These are phyloP conservation scores for Copsychus sechellarum DNA, from an alignment of 2,113 vertebrate genomes.

Conservation along the genomic window DNA sequence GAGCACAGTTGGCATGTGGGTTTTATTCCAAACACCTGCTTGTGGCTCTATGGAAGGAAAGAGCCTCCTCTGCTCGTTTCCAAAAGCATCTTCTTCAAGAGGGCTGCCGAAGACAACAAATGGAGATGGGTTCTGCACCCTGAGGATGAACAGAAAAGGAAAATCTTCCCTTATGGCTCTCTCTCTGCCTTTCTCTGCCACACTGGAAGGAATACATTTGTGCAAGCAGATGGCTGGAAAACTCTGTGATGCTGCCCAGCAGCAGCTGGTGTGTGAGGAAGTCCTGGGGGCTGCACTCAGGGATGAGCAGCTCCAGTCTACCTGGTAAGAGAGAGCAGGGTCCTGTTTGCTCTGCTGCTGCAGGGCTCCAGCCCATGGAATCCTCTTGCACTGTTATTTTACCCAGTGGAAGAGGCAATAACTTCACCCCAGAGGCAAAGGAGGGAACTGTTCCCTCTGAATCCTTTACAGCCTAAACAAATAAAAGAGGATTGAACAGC, in stretches of 20 bases:
- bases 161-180: neutral
- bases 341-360: neutral
- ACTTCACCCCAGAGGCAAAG: neutral
- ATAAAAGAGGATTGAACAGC: neutral
- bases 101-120: neutral
- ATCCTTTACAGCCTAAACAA: neutral
- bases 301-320: neutral
- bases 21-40: neutral
- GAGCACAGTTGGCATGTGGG: neutral
- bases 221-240: neutral
- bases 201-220: neutral
- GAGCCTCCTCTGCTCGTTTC: neutral
- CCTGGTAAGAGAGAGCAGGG: neutral
- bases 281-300: neutral
- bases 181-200: neutral
- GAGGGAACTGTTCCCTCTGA: neutral
- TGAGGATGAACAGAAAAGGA: neutral
- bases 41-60: neutral
- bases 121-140: neutral
- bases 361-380: neutral
- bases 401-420: neutral
- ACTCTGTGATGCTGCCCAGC: neutral
- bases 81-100: conserved; percentile 7
- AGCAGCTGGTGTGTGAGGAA: neutral
- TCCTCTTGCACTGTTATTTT: neutral